Percentiles rank a stretch among this genome's conserved stretches.
Evolutionary conservation across 92 coral and sea anemone species (phyloP).

Genomic region (Palythoa caribaeorum): DNA sequence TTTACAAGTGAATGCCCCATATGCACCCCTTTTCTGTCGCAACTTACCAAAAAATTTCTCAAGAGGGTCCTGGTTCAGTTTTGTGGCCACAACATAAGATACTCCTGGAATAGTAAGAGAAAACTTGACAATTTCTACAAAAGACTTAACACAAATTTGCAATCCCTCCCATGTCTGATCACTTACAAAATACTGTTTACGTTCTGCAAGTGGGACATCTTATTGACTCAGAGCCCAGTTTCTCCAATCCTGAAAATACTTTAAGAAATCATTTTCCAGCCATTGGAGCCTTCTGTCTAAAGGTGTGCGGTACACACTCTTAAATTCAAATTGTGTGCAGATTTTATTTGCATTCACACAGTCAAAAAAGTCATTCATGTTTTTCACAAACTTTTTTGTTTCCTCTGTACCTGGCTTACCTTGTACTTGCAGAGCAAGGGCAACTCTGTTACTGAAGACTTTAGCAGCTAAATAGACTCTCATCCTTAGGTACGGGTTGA

Average conservation of each 20-base stretch:
- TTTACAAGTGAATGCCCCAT: no score
- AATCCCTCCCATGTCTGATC: no score
- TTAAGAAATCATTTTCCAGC: constrained; percentile 58
- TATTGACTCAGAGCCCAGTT: neutral
- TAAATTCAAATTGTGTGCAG: constrained; percentile 54
- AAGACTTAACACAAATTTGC: no score
- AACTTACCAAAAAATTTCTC: no score
- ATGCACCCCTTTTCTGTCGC: no score
- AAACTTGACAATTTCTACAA: no score
- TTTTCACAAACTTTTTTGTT: constrained; percentile 47
- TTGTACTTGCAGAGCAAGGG: constrained; percentile 44
- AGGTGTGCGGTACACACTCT: constrained; percentile 55
- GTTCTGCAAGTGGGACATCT: neutral
- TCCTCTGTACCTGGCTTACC: constrained; percentile 62
- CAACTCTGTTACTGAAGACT: constrained; percentile 58
- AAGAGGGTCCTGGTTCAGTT: no score
- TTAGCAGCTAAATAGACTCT: constrained; percentile 57
- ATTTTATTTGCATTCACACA: constrained; percentile 50
- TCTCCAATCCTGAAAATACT: constrained; percentile 48
- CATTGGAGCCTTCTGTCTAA: constrained; percentile 48
- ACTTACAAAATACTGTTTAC: no score
- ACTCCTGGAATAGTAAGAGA: no score
- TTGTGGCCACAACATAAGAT: no score
- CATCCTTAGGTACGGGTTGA: constrained; percentile 61
- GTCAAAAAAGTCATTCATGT: constrained; percentile 62